Evolutionary conservation across 2,113 vertebrate species (phyloP), one percentile per base, ranked within the genome.

Genomic region (Cephalopterus ornatus): DNA sequence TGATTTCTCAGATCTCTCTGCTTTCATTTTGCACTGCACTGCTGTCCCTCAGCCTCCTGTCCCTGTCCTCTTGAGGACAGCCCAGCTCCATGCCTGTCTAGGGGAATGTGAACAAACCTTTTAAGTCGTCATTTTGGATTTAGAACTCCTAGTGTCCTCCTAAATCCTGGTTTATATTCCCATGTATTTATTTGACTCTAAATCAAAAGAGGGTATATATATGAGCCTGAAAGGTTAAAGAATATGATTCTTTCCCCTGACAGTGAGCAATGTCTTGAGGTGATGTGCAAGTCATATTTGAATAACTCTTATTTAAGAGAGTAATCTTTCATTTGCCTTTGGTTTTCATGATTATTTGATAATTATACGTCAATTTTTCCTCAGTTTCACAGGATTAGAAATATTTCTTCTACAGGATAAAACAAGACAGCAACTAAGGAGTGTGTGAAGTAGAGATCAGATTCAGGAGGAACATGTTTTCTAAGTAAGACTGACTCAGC

Each of bases 71-170:
- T 27, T 1, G 2, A 76, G 72, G 32, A 37, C 13, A 84, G 35
- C 20, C 33, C 23, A 27, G 28, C 2, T 2, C n/a, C 12, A 49
- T 7, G 1, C 21, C 1, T 0, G 5, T 22, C 27, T 61, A 44
- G 32, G 2, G 44, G 20, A 88, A 17, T 21, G 41, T 46, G 41
- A 91, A 14, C 19, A 65, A 85, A 1, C 2, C 53, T 82, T 93
- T 73, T 33, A 58, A 26, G 20, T 39, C 2, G 1, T 47, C 0
- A 1, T 79, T 94, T 79, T 73, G 6, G 7, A 67, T 85, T 92
- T 83, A 65, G 20, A 53, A 68, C 11, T 90, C 33, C 26, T 53
- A 62, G 6, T 14, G 9, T 61, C 22, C 32, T 90, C 32, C 13
- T 88, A 80, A 68, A 83, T 82, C 30, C 22, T 39, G 4, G 73